Percentiles rank a stretch among this genome's conserved stretches.
These are phyloP conservation scores for Andrena marginata DNA, from an alignment of 2,888 invertebrate genomes.

Conservation along the genomic window DNA sequence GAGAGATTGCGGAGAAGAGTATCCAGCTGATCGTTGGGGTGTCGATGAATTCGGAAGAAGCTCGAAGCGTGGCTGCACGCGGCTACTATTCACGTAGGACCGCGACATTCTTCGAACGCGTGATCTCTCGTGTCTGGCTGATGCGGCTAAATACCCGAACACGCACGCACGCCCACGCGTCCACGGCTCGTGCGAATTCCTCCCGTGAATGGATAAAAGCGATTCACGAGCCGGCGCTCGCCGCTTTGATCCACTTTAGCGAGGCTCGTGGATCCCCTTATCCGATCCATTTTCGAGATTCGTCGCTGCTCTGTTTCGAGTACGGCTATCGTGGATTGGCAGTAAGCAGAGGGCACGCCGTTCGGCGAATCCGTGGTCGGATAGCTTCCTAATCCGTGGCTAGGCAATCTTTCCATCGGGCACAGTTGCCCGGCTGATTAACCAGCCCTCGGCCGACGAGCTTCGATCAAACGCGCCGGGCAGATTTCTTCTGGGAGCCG, in stretches of 20 bases:
- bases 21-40: background rate
- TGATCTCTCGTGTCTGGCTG: constrained; percentile 11
- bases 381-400: background rate
- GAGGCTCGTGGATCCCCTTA: background rate
- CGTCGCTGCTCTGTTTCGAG: background rate
- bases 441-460: constrained; percentile 36
- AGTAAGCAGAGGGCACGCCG: background rate
- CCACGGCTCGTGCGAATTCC: constrained; percentile 42
- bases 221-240: constrained; percentile 36
- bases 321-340: background rate
- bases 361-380: background rate
- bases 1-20: background rate
- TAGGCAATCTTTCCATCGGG: background rate
- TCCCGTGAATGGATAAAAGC: constrained; percentile 57
- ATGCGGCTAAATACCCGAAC: background rate
- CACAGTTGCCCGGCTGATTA: constrained; percentile 19
- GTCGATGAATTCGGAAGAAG: background rate
- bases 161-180: constrained; percentile 25
- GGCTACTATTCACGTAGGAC: constrained; percentile 7
- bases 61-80: background rate
- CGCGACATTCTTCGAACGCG: background rate
- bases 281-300: constrained; percentile 26
- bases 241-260: constrained; percentile 60
- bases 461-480: constrained; percentile 40
- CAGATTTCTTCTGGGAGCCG: constrained; percentile 49